Percentiles rank a stretch among this genome's conserved stretches.
Evolutionary conservation across 2,797 vertebrate species (phyloP).

Genomic region (Heliangelus exortis): DNA sequence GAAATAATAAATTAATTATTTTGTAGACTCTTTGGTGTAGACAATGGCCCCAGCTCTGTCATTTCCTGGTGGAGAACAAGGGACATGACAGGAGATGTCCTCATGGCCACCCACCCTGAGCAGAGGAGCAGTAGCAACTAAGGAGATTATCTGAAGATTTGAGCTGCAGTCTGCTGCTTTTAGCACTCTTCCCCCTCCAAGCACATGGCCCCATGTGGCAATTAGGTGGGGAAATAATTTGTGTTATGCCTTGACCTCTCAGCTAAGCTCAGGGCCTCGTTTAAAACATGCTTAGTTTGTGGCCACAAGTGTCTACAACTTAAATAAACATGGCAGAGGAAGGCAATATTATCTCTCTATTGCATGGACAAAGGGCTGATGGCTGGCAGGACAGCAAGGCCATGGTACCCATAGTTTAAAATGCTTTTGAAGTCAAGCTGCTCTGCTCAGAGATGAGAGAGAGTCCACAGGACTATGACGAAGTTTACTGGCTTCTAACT

Average conservation of each 20-base stretch:
- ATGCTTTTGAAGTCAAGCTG: background rate
- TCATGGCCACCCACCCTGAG: background rate
- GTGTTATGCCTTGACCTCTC: background rate
- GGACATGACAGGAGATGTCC: background rate
- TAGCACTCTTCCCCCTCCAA: background rate
- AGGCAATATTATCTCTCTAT: background rate
- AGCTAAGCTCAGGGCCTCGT: background rate
- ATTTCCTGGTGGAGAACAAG: background rate
- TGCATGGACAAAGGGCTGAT: background rate
- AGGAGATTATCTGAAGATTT: background rate
- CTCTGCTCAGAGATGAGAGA: background rate
- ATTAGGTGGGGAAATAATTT: rapidly evolving
- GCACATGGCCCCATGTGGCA: rapidly evolving
- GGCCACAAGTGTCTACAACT: background rate
- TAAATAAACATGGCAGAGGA: background rate
- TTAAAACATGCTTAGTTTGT: background rate
- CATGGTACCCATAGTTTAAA: background rate
- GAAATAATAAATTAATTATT: background rate
- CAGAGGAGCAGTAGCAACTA: background rate
- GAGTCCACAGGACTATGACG: background rate
- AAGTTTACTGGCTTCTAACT: background rate
- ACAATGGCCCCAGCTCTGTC: background rate
- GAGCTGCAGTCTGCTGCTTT: background rate
- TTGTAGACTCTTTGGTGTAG: background rate
- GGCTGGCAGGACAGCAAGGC: background rate